Percentiles rank a stretch among this genome's conserved stretches.
Evolutionary conservation across 2,888 invertebrate genomes (phyloP).

Genomic region (Leptothorax acervorum): DNA sequence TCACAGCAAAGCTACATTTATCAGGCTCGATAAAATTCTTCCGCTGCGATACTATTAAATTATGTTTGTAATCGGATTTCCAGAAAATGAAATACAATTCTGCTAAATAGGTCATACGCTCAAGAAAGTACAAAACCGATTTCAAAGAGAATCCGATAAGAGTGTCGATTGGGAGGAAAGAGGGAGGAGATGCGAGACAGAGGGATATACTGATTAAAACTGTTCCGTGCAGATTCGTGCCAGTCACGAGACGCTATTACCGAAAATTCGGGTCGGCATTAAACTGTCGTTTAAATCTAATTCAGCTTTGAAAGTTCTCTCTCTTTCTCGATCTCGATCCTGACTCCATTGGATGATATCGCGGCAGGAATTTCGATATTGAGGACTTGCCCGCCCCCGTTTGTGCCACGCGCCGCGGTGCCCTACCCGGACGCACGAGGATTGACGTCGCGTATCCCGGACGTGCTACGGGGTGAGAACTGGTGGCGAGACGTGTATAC

Average conservation of each 20-base stretch:
- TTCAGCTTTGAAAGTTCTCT: constrained; percentile 5
- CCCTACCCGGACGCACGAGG: constrained; percentile 37
- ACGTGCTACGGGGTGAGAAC: constrained; percentile 58
- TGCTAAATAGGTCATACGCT: constrained; percentile 30
- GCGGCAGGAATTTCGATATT: constrained; percentile 34
- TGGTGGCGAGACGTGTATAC: constrained; percentile 51
- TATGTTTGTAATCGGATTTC: constrained; percentile 9
- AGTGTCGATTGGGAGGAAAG: neutral
- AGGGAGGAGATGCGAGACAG: neutral
- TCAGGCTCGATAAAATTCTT: neutral
- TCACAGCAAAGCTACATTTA: constrained; percentile 2
- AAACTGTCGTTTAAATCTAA: constrained; percentile 49
- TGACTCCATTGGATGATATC: constrained; percentile 1
- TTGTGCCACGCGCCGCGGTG: constrained; percentile 3
- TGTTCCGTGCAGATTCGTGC: constrained; percentile 37
- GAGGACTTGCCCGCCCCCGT: neutral
- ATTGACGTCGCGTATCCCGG: constrained; percentile 54
- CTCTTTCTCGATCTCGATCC: constrained; percentile 19
- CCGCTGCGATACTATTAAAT: neutral
- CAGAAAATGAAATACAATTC: constrained; percentile 37
- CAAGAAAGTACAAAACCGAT: constrained; percentile 28
- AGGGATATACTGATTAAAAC: constrained; percentile 37
- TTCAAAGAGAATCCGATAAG: constrained; percentile 41
- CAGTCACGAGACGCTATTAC: constrained; percentile 47
- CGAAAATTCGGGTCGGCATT: constrained; percentile 41